Conservation (phyloP, 2,888 invertebrate species). For the Chloroclystis v-ata region DNA sequence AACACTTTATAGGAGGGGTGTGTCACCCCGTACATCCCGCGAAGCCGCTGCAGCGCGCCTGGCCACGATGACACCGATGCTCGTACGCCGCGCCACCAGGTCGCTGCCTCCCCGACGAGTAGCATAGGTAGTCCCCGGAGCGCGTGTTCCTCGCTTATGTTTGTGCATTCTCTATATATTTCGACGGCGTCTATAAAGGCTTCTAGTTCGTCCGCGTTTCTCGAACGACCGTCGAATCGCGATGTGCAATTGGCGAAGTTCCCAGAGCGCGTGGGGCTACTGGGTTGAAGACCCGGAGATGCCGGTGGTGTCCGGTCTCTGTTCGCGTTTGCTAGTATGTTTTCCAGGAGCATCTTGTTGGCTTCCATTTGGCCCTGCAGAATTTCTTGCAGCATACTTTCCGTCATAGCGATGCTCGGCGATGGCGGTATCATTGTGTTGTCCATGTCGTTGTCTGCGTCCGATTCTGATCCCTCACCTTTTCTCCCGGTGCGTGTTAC, state of each 20-base stretch:
- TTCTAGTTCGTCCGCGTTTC: slow-evolving; percentile 16
- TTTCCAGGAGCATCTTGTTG: neutral
- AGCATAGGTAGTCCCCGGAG: slow-evolving; percentile 27
- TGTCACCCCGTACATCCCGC: slow-evolving; percentile 16
- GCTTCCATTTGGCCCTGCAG: neutral
- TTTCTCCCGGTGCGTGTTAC: neutral
- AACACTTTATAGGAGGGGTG: neutral
- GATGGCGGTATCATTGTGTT: neutral
- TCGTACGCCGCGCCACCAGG: slow-evolving; percentile 28
- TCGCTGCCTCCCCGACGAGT: slow-evolving; percentile 24
- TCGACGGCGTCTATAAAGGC: slow-evolving; percentile 23
- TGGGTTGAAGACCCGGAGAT: neutral
- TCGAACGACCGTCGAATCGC: slow-evolving; percentile 14
- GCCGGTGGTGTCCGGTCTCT: too few relatives aligned
- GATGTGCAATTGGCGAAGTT: slow-evolving; percentile 21
- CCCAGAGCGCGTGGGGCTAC: neutral
- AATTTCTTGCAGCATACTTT: slow-evolving; percentile 3
- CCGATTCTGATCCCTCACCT: neutral
- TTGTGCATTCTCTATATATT: slow-evolving; percentile 20
- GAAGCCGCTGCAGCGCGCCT: too few relatives aligned
- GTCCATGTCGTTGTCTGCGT: neutral
- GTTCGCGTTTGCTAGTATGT: neutral
- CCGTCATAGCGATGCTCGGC: slow-evolving; percentile 1
- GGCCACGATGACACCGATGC: slow-evolving; percentile 5
- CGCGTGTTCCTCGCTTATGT: slow-evolving; percentile 22